Base-by-base conservation (phyloP, 2,797 vertebrate genomes). In the Melopsittacus undulatus region DNA sequence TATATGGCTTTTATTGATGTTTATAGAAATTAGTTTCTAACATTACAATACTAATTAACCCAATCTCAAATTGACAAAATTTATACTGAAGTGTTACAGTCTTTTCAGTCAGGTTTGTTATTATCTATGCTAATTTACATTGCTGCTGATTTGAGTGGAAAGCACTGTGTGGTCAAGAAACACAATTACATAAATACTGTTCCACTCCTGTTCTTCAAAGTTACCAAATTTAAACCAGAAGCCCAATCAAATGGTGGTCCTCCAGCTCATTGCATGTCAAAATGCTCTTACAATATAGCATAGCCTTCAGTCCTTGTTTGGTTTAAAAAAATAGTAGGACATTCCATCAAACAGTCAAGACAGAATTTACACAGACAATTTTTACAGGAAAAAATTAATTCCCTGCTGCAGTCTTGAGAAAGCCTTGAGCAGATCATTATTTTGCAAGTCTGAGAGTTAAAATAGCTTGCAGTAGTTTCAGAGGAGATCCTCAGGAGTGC, bases 1-100 rank as follows among this genome's bases (percentile, higher is more conserved):
- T 93, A 43, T 77, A 90, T 92, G 84, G 95, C 82, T 92, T 89
- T 87, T 83, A 80, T 17, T 90, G 63, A 48, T 70, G n/a, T 61
- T 82, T 87, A 87, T 61, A 87, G 80, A 89, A 87, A 62, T 77
- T 87, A 49, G 46, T 87, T 94, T 80, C 81, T 94, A 73, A 45
- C 52, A 19, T 77, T 51, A 70, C 10, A 75, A 36, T 62, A 75
- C 52, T 85, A 87, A 86, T 70, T 76, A 70, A 90, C 45, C 70
- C 40, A 48, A 48, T 89, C 77, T 82, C 61, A 92, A 61, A 68
- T 30, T 62, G 45, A 83, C 40, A 92, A 80, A 43, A 76, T 70
- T 72, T 84, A 62, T 64, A 89, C 45, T 78, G 43, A 85, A 80
- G 11, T 62, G 54, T 85, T 74, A 75, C 62, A 77, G 42, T 57